Evolutionary conservation across 1,140 invertebrate genomes (phyloP).

Genomic region (Heliconius nattereri): DNA sequence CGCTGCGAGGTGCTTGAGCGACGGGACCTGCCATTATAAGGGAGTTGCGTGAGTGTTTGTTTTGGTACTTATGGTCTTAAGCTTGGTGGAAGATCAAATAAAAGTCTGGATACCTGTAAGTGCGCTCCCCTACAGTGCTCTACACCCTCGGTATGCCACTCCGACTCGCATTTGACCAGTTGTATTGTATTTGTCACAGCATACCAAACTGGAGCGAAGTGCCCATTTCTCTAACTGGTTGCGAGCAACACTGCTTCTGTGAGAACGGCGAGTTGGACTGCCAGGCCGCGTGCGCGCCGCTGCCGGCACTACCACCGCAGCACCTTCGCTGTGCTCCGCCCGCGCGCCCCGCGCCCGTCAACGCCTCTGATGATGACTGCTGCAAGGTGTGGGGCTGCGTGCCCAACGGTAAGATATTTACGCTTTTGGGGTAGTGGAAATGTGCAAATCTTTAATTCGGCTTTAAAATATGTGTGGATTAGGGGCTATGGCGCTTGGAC

Average conservation of each 20-base stretch:
- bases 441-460: no score
- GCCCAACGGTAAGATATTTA: constrained; percentile 60
- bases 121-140: background rate
- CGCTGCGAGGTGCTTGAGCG: constrained; percentile 87
- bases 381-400: constrained; percentile 88
- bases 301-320: constrained; percentile 87
- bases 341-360: constrained; percentile 83
- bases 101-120: background rate
- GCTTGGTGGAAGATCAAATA: no score
- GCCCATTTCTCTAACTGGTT: constrained; percentile 85
- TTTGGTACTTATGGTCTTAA: background rate
- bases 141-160: no score
- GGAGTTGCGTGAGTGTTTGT: constrained; percentile 81
- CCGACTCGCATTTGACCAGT: no score
- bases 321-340: constrained; percentile 86
- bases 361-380: constrained; percentile 90
- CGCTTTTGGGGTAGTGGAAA: no score
- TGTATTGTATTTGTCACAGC: constrained; percentile 40
- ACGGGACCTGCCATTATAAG: constrained; percentile 88
- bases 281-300: constrained; percentile 87
- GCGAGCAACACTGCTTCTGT: constrained; percentile 92
- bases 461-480: no score
- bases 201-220: constrained; percentile 87
- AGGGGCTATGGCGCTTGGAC: no score
- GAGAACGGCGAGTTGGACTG: constrained; percentile 93